Percentiles rank a stretch among this genome's conserved stretches.
Conservation (phyloP, 2,797 vertebrate genomes). For the Lagocephalus sceleratus region DNA sequence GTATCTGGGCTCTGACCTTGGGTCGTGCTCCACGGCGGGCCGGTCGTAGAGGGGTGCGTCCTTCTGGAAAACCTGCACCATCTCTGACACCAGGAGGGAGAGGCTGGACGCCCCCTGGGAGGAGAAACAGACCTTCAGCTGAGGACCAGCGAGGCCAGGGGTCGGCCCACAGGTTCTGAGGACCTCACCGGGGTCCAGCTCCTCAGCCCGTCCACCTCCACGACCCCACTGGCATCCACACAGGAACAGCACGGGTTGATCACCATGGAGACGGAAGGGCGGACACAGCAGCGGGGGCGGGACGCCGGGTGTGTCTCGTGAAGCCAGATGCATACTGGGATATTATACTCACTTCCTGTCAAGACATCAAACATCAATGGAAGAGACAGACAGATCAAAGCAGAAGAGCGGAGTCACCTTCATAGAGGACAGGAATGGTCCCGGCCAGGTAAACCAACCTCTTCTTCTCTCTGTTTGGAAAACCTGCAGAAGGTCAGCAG, state of each 20-base stretch:
- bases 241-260: conserved; percentile 68
- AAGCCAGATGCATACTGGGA: conserved; percentile 77
- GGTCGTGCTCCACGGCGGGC: conserved; percentile 4
- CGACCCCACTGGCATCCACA: conserved; percentile 60
- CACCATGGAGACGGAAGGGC: conserved; percentile 66
- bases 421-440: conserved; percentile 67
- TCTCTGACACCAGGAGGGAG: conserved; percentile 68
- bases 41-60: conserved; percentile 70
- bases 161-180: background rate
- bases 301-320: conserved; percentile 72
- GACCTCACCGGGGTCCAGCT: conserved; percentile 69
- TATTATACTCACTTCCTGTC: conserved; percentile 70
- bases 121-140: background rate
- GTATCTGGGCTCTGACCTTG: conserved; percentile 15
- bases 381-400: no score
- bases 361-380: background rate
- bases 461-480: conserved; percentile 66
- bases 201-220: conserved; percentile 55
- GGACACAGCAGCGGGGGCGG: conserved; percentile 70
- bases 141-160: no score
- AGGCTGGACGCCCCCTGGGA: conserved; percentile 69
- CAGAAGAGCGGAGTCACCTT: conserved; percentile 7
- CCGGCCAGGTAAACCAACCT: conserved; percentile 68
- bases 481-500: conserved; percentile 49
- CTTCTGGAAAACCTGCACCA: conserved; percentile 71